Evolutionary conservation across 2,113 vertebrate species (phyloP), one percentile per base, ranked within the genome.

Genomic region (Ancistrus triradiatus): DNA sequence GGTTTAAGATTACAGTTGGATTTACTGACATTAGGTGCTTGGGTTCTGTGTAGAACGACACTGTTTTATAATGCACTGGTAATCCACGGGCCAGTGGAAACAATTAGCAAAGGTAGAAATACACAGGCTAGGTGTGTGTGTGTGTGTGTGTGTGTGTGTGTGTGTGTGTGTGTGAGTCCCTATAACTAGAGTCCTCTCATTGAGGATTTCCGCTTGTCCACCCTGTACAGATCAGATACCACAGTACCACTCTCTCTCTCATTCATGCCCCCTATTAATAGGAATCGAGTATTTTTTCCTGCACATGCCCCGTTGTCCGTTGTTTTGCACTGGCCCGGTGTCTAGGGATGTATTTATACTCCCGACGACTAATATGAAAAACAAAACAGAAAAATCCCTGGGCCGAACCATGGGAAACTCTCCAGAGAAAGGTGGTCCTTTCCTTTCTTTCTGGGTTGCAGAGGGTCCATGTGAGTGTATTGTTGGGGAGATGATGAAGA

Each of bases 161-260:
- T 63, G 58, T 57, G 55, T 65, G 48, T 70, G 55, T 19, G 24
- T 25, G 43, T 38, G 5, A 25, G 21, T 53, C 37, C 35, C 15
- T 58, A 15, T 63, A 51, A 56, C n/a, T 21, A 62, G 46, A 50
- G 64, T 46, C 24, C 28, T 52, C 27, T 31, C 35, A 72, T 35
- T 68, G 18, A 65, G 40, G 62, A 73, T 55, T 55, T 68, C 70
- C 63, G 53, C 51, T 38, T 68, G 59, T 47, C 17, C 38, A 53
- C 40, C 15, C 47, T 53, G 43, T 40, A 28, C 52, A 28, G 43
- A 27, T 49, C 42, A 66, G 15, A 47, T 42, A n/a, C n/a, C n/a
- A n/a, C n/a, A n/a, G 43, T 33, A 40, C 58, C 38, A 53, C 22
- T 25, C 7, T 22, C 21, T 43, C 11, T 31, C 35, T 49, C 19